A percentile compares a stretch with the other conserved stretches of the same genome.
phyloP scores from a whole-genome alignment of 2,888 invertebrate genomes.

The Agapetus fuscipes region DNA sequence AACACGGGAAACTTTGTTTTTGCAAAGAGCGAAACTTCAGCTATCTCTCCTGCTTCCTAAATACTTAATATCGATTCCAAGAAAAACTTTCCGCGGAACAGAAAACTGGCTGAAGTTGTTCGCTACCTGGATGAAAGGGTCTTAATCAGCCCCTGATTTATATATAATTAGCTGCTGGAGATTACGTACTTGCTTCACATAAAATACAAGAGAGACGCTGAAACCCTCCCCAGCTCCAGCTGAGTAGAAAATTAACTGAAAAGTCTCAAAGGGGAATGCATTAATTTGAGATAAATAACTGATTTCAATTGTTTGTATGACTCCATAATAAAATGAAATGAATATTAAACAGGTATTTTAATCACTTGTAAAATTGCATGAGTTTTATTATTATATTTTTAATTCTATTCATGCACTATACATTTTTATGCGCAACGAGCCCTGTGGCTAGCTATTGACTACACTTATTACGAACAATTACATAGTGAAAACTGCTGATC shows the following conservation, averaged over 20 bases:
- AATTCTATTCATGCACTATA: no score
- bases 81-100: conserved; percentile 7
- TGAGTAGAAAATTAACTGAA: no score
- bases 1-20: conserved; percentile 3
- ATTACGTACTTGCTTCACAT: conserved; percentile 9
- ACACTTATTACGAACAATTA: no score
- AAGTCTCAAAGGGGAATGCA: not conserved
- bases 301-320: no score
- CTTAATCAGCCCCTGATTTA: conserved; percentile 20
- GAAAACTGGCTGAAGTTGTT: conserved; percentile 16
- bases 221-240: no score
- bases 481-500: no score
- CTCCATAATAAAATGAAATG: no score
- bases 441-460: no score
- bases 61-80: conserved; percentile 18
- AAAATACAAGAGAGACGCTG: not conserved
- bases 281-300: not conserved
- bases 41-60: conserved; percentile 13
- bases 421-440: no score
- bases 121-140: conserved; percentile 16
- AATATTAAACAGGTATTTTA: no score
- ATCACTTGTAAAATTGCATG: no score
- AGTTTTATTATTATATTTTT: no score
- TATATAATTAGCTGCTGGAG: conserved; percentile 19
- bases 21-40: conserved; percentile 12